Conservation (phyloP, 2,888 invertebrate species). For the Athripsodes cinereus region DNA sequence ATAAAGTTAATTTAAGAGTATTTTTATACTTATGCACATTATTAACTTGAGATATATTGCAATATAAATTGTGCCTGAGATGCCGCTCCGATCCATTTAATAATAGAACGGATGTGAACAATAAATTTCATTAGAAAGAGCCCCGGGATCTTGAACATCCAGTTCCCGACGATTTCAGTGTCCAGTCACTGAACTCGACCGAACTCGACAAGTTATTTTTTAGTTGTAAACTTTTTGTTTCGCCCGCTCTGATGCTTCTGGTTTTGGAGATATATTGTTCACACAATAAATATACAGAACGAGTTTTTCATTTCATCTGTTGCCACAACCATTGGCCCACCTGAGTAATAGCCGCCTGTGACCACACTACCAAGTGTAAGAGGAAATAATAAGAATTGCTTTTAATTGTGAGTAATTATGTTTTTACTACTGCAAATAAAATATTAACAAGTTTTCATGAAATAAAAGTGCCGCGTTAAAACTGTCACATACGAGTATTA, state of each 20-base stretch:
- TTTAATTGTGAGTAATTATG: neutral
- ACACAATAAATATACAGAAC: neutral
- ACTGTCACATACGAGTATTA: no score
- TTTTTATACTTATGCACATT: no score
- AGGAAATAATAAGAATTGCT: neutral
- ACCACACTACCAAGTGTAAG: neutral
- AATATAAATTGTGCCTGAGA: no score
- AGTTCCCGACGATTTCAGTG: neutral
- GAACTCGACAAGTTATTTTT: neutral
- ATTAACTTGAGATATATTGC: no score
- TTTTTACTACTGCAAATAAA: neutral
- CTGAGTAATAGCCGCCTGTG: neutral
- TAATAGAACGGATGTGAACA: no score
- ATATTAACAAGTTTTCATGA: neutral
- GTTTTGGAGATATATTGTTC: neutral
- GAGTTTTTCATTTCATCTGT: neutral
- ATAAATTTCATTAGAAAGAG: no score
- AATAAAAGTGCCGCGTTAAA: neutral
- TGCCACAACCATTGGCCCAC: no score
- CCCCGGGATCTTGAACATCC: no score
- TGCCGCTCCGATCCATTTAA: no score
- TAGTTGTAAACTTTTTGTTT: neutral
- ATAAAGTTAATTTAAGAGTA: no score
- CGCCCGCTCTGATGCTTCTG: neutral
- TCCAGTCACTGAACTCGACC: neutral